Evolutionary conservation across 1,140 invertebrate species (phyloP), one percentile per base, ranked within the genome.

Genomic region (Drosophila ambigua): DNA sequence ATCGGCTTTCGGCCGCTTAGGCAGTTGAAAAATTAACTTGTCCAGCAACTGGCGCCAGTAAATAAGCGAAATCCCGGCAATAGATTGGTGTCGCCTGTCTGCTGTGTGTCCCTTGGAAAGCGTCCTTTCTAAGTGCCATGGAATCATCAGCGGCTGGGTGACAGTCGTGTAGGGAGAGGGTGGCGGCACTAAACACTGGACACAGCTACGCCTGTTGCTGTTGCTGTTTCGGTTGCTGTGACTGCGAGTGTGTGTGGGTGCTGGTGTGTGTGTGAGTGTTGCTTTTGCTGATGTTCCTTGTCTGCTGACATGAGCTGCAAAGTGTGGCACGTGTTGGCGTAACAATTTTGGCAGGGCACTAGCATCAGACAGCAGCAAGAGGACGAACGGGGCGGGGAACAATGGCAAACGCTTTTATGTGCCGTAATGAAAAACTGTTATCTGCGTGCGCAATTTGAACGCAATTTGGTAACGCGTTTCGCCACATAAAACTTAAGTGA

Each of bases 401-500:
- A 69, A 55, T 63, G 60, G 46, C 64, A 73, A 84, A 77, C 78
- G 79, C 82, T 85, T 85, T 85, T 87, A 85, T 85, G 82, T 82
- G 82, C 79, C 82, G 83, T 88, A 88, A 87, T 87, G 82, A 87
- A 88, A 87, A 88, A 88, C 83, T 88, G 82, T 85, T 85, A 85
- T 87, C 82, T 85, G 66, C 77, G 83, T 83, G 83, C 83, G 83
- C 83, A 87, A 87, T 88, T 89, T 88, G 83, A 88, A 83, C 83
- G 82, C 82, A 85, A 85, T 85, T 85, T 85, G 82, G 82, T 85
- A 88, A 85, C 82, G 82, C 82, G 82, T 85, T 85, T 74, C 75
- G 79, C 79, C 84, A 88, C 83, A 88, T 88, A 88, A 88, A 88
- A 88, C 79, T 89, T 88, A 88, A 88, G 83, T 88, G 83, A 88